Evolutionary conservation across 2,888 invertebrate species (phyloP).

Genomic region (Drosophila ustulata): DNA sequence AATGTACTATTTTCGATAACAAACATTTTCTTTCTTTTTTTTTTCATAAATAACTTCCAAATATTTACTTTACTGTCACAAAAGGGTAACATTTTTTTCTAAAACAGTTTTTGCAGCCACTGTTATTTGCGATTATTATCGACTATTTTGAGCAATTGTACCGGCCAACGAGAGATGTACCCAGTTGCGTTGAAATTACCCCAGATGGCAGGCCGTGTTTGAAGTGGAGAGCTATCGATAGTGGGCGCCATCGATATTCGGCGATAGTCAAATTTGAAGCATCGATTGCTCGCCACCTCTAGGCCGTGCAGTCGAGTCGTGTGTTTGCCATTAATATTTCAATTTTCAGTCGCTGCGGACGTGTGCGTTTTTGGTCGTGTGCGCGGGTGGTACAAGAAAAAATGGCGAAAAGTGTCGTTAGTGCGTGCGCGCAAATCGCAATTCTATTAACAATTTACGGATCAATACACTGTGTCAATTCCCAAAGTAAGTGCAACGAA

Average conservation of each 20-base stretch:
- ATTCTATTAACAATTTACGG: slow-evolving; percentile 62
- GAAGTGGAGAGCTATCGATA: no score
- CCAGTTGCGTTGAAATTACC: no score
- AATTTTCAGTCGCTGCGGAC: slow-evolving; percentile 55
- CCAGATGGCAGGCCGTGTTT: no score
- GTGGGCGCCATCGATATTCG: no score
- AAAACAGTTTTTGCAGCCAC: background rate
- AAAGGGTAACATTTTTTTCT: no score
- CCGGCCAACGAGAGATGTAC: slow-evolving; percentile 1
- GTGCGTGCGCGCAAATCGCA: slow-evolving; percentile 74
- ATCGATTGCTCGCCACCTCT: no score
- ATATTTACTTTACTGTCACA: background rate
- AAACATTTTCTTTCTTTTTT: no score
- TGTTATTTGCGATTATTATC: background rate
- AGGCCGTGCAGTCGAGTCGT: slow-evolving; percentile 2
- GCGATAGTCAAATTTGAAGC: no score
- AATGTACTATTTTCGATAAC: background rate
- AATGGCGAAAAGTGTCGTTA: slow-evolving; percentile 69
- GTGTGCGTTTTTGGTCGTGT: slow-evolving; percentile 47
- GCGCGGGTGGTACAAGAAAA: slow-evolving; percentile 57
- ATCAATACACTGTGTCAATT: slow-evolving; percentile 56
- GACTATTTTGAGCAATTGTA: background rate
- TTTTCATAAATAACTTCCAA: background rate
- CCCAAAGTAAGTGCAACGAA: slow-evolving; percentile 63
- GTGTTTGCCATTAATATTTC: slow-evolving; percentile 51